A percentile compares a stretch with the other conserved stretches of the same genome.
Evolutionary conservation across 2,113 vertebrate species (phyloP).

Genomic region (Ptychochromis oligacanthus): DNA sequence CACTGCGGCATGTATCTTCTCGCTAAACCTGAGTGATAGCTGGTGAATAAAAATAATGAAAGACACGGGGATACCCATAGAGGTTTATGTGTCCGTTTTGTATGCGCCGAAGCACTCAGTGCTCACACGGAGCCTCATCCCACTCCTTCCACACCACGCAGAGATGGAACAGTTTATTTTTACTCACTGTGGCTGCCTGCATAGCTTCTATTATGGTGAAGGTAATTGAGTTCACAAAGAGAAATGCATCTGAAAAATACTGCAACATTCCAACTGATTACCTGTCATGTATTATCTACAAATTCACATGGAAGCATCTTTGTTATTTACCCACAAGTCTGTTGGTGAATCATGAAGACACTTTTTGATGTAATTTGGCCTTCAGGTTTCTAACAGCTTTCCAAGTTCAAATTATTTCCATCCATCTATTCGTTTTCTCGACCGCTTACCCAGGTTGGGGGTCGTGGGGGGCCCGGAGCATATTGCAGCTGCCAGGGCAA

Average conservation of each 20-base stretch:
- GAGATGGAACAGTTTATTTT: constrained; percentile 14
- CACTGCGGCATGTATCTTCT: neutral
- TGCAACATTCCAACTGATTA: constrained; percentile 77
- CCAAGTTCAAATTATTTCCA: neutral
- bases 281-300: constrained; percentile 70
- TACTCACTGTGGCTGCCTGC: constrained; percentile 71
- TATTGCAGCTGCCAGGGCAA: neutral
- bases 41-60: constrained; percentile 22
- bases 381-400: neutral
- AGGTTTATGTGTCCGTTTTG: constrained; percentile 40
- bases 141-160: neutral
- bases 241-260: constrained; percentile 76
- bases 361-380: neutral
- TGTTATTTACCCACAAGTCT: constrained; percentile 73
- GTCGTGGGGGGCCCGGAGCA: too few species aligned
- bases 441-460: too few species aligned
- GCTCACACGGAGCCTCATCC: neutral
- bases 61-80: constrained; percentile 1
- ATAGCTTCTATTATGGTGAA: constrained; percentile 78
- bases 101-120: neutral
- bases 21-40: constrained; percentile 24
- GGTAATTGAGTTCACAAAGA: constrained; percentile 83
- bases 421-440: neutral
- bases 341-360: constrained; percentile 52
- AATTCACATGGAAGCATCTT: constrained; percentile 75